A percentile compares a stretch with the other conserved stretches of the same genome.
Conservation (phyloP, 2,888 invertebrate genomes). For the Himalopsyche kuldschensis region DNA sequence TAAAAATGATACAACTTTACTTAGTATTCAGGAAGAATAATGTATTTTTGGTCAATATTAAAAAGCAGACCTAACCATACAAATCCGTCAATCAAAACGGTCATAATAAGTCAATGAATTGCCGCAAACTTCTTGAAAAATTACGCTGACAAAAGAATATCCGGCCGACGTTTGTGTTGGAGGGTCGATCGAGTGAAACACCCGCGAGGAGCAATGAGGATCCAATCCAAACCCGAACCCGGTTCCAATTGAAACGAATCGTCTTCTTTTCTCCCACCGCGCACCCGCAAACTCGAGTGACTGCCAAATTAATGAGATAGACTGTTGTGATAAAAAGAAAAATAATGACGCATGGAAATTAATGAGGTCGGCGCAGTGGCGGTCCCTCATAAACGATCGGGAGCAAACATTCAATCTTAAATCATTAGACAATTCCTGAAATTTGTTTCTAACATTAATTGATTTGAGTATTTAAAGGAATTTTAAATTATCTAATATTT, state of each 20-base stretch:
- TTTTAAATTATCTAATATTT: no score
- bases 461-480: no score
- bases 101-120: background rate
- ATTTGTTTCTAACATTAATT: no score
- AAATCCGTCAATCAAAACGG: background rate
- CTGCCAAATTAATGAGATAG: slow-evolving; percentile 62
- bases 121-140: background rate
- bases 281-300: slow-evolving; percentile 48
- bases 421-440: no score
- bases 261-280: background rate
- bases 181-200: background rate
- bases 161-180: background rate
- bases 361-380: slow-evolving; percentile 45
- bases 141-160: background rate
- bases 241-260: background rate
- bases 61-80: background rate
- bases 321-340: slow-evolving; percentile 64
- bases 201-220: background rate
- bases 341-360: slow-evolving; percentile 58
- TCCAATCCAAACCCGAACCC: background rate
- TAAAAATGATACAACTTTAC: background rate
- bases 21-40: background rate
- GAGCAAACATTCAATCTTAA: no score
- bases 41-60: background rate
- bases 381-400: background rate